Base-by-base conservation (phyloP, 1,140 invertebrate species). In the Zaprionus vittiger region DNA sequence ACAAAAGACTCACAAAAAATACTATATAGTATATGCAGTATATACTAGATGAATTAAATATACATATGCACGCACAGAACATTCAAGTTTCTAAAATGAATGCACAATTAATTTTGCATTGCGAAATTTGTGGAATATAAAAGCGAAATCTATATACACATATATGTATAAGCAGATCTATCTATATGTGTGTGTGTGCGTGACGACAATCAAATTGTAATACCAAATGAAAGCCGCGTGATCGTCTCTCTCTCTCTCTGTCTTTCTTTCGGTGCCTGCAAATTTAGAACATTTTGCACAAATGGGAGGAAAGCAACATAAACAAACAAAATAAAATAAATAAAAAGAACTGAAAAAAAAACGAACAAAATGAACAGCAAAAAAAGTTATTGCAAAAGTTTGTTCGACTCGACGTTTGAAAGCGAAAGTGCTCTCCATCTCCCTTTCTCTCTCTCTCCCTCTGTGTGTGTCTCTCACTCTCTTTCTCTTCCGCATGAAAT, bases 361-460 rank as follows among this genome's bases (percentile, higher is more conserved):
- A 65, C 5, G 37, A 34, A 66, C n/a, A 56, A n/a, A 73, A 73
- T 77, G 55, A 77, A 73, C 70, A 70, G 61, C 66, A 63, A 64
- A 77, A 76, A 70, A 77, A 76, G 59, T 70, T 69, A 75, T 72
- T 77, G 71, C 82, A 69, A 79, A 84, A 74, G 74, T 78, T 70
- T 66, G 64, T 60, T 34, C 60, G 22, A 44, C n/a, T 47, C 41
- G n/a, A 17, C 41, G 41, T n/a, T 34, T 56, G 74, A 87, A 87
- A 87, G 62, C 68, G 84, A 87, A 87, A 87, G 83, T 87, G 80
- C 66, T 64, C 52, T 63, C n/a, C 41, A 4, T 41, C 31, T 34
- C 31, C 0, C 31, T 11, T 3, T 11, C 31, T n/a, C 7, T 31
- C 7, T 31, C 26, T 26, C n/a, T n/a, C n/a, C n/a, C 4, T 41